Conservation (phyloP, 53 echinoderm and acorn worm species). For the Zoroaster sp. region DNA sequence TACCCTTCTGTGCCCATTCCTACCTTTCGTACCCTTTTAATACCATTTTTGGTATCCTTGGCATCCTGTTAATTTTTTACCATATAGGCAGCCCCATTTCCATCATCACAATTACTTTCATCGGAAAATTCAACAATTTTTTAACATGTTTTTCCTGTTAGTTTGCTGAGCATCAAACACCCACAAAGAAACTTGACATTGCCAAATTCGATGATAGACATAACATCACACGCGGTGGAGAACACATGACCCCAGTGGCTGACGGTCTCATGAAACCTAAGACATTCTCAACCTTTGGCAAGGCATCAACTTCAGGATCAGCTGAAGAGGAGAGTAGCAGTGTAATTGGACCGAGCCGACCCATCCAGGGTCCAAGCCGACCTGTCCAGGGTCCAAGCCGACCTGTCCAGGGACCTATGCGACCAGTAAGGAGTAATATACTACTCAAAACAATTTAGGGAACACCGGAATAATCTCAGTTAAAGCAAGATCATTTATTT, state of each 20-base stretch:
- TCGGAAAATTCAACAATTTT: not conserved
- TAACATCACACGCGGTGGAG: slow-evolving; percentile 9
- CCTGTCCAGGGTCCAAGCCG: slow-evolving; percentile 51
- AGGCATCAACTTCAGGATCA: slow-evolving; percentile 4
- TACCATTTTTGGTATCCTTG: too few species aligned
- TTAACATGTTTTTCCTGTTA: not conserved
- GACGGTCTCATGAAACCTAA: slow-evolving; percentile 43
- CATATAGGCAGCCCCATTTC: not conserved
- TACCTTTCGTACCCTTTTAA: too few species aligned
- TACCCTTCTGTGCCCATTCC: too few species aligned
- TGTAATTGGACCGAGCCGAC: slow-evolving; percentile 27
- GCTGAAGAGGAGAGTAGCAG: not conserved
- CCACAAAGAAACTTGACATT: slow-evolving; percentile 39
- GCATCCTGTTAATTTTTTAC: too few species aligned
- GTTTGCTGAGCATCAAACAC: slow-evolving; percentile 42
- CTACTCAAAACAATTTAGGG: too few species aligned
- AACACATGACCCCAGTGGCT: slow-evolving; percentile 49
- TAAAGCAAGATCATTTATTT: too few species aligned
- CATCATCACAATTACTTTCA: too few species aligned
- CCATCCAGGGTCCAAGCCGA: slow-evolving; percentile 40
- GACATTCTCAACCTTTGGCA: slow-evolving; percentile 79
- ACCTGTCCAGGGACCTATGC: slow-evolving; percentile 65
- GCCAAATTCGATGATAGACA: slow-evolving; percentile 26
- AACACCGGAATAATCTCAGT: too few species aligned
- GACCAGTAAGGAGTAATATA: slow-evolving; percentile 48